A percentile compares a stretch with the other conserved stretches of the same genome.
Conservation (phyloP, 37 sponge, comb jelly and placozoan genomes). For the Cladorhizidae sp. region DNA sequence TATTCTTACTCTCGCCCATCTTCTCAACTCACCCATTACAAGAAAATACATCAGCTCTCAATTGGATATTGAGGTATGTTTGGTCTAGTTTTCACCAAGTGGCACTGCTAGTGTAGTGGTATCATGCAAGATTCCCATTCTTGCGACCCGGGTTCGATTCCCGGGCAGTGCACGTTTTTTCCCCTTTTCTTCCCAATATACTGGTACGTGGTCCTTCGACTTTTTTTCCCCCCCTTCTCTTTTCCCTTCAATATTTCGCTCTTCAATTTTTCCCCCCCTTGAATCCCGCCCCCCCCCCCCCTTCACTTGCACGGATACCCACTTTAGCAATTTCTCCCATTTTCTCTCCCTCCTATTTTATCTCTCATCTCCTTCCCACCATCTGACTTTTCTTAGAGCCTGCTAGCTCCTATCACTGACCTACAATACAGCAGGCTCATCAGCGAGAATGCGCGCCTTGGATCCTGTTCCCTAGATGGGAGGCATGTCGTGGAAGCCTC, state of each 20-base stretch:
- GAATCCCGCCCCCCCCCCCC: no score
- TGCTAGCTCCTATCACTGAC: slow-evolving; percentile 85
- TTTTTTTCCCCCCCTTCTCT: slow-evolving; percentile 40
- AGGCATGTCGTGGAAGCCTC: slow-evolving; percentile 39
- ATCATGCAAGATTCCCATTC: slow-evolving; percentile 99
- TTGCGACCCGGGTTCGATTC: slow-evolving; percentile 99
- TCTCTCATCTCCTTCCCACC: not conserved
- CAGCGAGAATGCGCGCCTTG: not conserved
- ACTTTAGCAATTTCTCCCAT: no score
- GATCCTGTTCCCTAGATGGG: not conserved
- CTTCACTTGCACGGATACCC: no score
- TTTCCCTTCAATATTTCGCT: not conserved
- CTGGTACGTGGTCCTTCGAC: slow-evolving; percentile 97
- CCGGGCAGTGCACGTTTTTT: no score
- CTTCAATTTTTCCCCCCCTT: no score
- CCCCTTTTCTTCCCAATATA: no score
- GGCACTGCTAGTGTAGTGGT: slow-evolving; percentile 99
- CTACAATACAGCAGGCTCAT: slow-evolving; percentile 49
- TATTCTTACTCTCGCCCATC: slow-evolving; percentile 42
- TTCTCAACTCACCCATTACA: slow-evolving; percentile 55
- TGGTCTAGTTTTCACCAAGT: not conserved
- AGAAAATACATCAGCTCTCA: slow-evolving; percentile 62
- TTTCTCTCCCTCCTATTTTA: not conserved
- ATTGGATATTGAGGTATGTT: slow-evolving; percentile 61
- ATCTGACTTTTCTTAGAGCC: slow-evolving; percentile 4